phyloP scores from a whole-genome alignment of 2,797 vertebrate genomes.

The Clarias fuscus region DNA sequence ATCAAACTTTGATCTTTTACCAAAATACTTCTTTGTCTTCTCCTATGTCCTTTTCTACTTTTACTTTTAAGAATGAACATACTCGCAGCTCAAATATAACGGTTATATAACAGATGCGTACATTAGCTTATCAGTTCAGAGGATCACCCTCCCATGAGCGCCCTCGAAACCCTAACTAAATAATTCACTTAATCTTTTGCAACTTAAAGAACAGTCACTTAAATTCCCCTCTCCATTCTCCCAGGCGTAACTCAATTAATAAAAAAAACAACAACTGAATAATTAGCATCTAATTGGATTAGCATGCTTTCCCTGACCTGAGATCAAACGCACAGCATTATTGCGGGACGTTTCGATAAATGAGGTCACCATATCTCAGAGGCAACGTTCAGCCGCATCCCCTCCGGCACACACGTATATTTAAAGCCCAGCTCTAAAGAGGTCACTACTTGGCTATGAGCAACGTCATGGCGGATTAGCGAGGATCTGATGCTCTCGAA shows the following conservation, averaged over 20 bases:
- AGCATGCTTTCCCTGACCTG: conserved; percentile 71
- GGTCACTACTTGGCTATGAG: conserved; percentile 43
- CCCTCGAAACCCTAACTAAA: background rate
- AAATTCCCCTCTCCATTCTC: conserved; percentile 44
- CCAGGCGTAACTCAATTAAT: conserved; percentile 36
- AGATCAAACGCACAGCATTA: conserved; percentile 66
- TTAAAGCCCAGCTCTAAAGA: conserved; percentile 48
- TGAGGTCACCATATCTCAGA: conserved; percentile 34
- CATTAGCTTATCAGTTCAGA: conserved; percentile 12
- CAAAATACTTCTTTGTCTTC: background rate
- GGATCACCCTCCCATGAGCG: background rate
- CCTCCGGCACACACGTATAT: conserved; percentile 19
- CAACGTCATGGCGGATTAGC: conserved; percentile 42
- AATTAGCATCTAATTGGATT: conserved; percentile 70
- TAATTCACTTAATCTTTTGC: conserved; percentile 1
- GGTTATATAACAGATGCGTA: background rate
- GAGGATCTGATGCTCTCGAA: conserved; percentile 41
- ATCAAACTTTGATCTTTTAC: background rate
- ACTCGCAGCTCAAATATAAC: background rate
- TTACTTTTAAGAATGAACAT: background rate
- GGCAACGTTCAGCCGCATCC: background rate
- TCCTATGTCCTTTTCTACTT: background rate
- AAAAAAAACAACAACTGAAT: conserved; percentile 14
- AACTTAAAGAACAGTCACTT: background rate
- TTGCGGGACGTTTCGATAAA: conserved; percentile 30